Evolutionary conservation across 2,888 invertebrate genomes (phyloP), one percentile per base, ranked within the genome.

Genomic region (Uropetala carovei): DNA sequence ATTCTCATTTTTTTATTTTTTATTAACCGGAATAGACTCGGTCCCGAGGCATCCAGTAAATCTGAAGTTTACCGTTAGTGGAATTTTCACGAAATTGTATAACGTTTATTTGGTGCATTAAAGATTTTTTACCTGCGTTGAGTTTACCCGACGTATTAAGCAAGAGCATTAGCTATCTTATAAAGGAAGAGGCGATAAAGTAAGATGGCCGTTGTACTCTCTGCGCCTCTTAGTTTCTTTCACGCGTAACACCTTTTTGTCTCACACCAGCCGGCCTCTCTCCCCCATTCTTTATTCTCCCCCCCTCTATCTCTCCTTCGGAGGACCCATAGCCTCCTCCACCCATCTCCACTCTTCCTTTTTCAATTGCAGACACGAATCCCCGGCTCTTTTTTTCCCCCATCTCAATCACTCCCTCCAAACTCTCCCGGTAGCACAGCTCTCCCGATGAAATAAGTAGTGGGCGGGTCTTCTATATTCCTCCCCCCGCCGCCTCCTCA

Each of bases 401-500:
- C 68, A 68, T 75, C 75, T 75, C 75, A 75, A 75, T 75, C 75
- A 75, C 75, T 27, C 75, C 75, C 75, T 27, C 75, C 27, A 75
- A 75, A 75, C 75, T 75, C 75, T 75, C 27, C 75, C 75, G 75
- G 75, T 75, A 75, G 75, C 75, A 18, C 22, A 27, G 27, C 75
- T 27, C 75, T 75, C 75, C 75, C 75, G 75, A 22, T 75, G 75
- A 27, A 75, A 75, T 75, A 75, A 75, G 75, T 75, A 75, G 75
- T 75, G 75, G 75, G 75, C 75, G 75, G 75, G 75, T 11, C 75
- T 75, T 75, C 75, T 75, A 75, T 75, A 22, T 75, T 43, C 43
- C 43, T 43, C 43, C 43, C 43, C 43, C 43, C 43, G 43, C 43
- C 43, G 43, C 1, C 43, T 43, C 43, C 43, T 43, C 43, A 43